phyloP scores from a whole-genome alignment of 2,888 invertebrate genomes.

The Liodrosophila aerea region DNA sequence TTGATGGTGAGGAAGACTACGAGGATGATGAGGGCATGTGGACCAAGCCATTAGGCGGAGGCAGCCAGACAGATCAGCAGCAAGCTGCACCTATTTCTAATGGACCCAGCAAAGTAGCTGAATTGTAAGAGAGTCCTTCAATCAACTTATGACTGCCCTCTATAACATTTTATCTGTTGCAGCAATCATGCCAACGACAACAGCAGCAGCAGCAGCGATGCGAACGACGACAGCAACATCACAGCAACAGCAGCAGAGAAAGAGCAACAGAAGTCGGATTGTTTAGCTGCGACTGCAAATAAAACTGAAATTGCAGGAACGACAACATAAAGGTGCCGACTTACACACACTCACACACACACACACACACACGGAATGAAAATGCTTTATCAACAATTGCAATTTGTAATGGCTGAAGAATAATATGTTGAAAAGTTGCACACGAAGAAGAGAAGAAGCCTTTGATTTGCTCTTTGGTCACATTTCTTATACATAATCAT shows the following conservation, averaged over 20 bases:
- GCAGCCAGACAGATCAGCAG: conserved; percentile 46
- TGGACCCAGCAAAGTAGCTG: conserved; percentile 65
- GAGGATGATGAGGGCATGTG: conserved; percentile 80
- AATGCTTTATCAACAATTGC: conserved; percentile 24
- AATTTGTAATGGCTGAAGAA: conserved; percentile 48
- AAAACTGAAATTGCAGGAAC: conserved; percentile 63
- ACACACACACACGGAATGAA: conserved; percentile 17
- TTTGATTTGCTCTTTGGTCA: conserved; percentile 66
- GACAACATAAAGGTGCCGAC: conserved; percentile 57
- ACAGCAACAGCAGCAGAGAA: conserved; percentile 39
- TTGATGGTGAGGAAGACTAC: conserved; percentile 72
- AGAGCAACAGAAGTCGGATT: conserved; percentile 37
- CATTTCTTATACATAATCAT: conserved; percentile 58
- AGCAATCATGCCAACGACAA: conserved; percentile 66
- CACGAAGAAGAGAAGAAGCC: conserved; percentile 43
- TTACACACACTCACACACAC: conserved; percentile 27
- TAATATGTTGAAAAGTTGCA: conserved; percentile 42
- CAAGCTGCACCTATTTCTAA: conserved; percentile 49
- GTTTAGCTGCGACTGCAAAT: conserved; percentile 27
- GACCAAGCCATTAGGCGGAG: conserved; percentile 77
- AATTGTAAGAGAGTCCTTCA: conserved; percentile 69
- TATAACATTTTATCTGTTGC: conserved; percentile 13
- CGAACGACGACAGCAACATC: conserved; percentile 36
- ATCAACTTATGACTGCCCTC: neutral
- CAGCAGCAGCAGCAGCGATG: conserved; percentile 49